Percentiles rank a stretch among this genome's conserved stretches.
These are phyloP conservation scores for Coptodon bakossiorum DNA, from an alignment of 2,113 vertebrate species.

Conservation along the genomic window DNA sequence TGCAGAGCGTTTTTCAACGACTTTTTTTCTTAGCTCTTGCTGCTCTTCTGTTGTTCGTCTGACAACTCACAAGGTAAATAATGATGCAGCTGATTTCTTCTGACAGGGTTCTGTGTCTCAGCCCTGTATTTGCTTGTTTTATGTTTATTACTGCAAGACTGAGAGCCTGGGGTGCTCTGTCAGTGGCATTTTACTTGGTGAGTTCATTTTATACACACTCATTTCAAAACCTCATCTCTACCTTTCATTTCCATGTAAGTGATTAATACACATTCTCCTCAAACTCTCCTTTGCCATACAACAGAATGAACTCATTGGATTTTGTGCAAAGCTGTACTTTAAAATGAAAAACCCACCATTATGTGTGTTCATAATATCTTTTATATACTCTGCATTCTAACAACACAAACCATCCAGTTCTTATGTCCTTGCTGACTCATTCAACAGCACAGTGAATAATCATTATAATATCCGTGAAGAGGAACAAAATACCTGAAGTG, in stretches of 20 bases:
- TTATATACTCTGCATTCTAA: background rate
- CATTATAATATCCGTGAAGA: background rate
- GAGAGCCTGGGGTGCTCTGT: conserved; percentile 25
- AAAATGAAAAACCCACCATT: background rate
- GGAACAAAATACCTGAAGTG: background rate
- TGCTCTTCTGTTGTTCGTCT: background rate
- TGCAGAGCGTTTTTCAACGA: background rate
- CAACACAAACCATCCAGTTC: background rate
- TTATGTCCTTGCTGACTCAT: background rate
- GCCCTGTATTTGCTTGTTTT: conserved; percentile 55
- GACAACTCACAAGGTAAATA: conserved; percentile 58
- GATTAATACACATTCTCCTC: conserved; percentile 6
- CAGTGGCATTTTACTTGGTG: conserved; percentile 20
- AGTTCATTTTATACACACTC: conserved; percentile 30
- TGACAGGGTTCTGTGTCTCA: conserved; percentile 30
- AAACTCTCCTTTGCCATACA: background rate
- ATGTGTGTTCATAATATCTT: background rate
- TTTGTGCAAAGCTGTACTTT: background rate
- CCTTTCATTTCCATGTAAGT: background rate
- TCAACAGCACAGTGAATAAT: conserved; percentile 3
- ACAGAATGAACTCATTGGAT: background rate
- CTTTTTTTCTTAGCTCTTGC: conserved; percentile 7
- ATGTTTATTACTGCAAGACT: conserved; percentile 57
- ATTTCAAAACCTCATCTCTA: background rate
- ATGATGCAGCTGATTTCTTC: conserved; percentile 49